Base-by-base conservation (phyloP, 2,797 vertebrate genomes). In the Phalloptychus januarius region DNA sequence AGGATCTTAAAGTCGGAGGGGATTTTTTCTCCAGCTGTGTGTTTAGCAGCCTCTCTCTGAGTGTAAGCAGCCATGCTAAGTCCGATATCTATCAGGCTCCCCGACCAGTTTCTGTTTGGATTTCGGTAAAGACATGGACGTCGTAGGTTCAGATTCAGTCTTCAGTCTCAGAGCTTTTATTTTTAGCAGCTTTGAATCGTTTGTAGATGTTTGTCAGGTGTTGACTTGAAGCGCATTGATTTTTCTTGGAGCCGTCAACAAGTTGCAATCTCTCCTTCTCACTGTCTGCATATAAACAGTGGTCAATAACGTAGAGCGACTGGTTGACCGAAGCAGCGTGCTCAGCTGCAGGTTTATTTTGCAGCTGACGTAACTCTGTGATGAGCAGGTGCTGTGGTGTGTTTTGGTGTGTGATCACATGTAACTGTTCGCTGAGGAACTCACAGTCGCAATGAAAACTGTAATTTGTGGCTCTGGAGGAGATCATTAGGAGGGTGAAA, bases 371-470 rank as follows among this genome's bases (percentile, higher is more conserved):
- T 72, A 23, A 25, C 36, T 71, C 20, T 54, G 80, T 78, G 16
- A 74, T 46, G 44, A n/a, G 15, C 61, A 44, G 79, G 84, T 44
- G 75, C 45, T 58, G 38, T 67, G 56, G 11, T 31, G 42, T 83
- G 75, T 88, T 82, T 85, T 79, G 6, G 23, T 78, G 54, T 83
- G 78, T 83, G 77, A 87, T 82, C 75, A 86, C 79, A 78, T 79
- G 20, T 74, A 13, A 61, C 83, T 76, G 58, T 31, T 69, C 46
- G 74, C 76, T 70, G 28, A 77, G 70, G 10, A 63, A 75, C 61
- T 80, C 71, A 75, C 82, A 85, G 83, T 71, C 58, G 58, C 23
- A 54, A n/a, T 10, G 70, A 83, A 84, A 89, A 84, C 89, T 89
- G 72, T 88, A 36, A 91, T 91, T 91, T 90, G 38, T 23, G 33